A percentile compares a stretch with the other conserved stretches of the same genome.
Conservation (phyloP, 2,797 vertebrate genomes). For the Loriculus beryllinus region DNA sequence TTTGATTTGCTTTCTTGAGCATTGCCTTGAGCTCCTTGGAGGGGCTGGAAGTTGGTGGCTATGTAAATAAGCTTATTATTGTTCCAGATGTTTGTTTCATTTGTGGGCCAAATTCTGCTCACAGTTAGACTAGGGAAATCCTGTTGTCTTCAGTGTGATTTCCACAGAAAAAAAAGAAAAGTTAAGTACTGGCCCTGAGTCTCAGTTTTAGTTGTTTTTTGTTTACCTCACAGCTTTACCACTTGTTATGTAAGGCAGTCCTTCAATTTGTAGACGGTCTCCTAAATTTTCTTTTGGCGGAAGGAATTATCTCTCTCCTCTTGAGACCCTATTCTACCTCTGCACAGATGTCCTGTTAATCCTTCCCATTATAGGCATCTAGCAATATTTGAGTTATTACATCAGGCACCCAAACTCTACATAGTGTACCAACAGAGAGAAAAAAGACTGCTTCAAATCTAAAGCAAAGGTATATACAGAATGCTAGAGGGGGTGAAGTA, state of each 20-base stretch:
- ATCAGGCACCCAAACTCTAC: neutral
- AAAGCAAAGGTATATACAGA: neutral
- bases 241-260: neutral
- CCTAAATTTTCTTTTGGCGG: neutral
- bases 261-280: neutral
- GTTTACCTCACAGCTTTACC: neutral
- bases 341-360: neutral
- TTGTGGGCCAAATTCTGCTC: constrained; percentile 47
- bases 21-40: constrained; percentile 1
- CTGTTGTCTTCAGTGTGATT: constrained; percentile 2
- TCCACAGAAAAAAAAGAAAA: neutral
- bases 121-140: constrained; percentile 35
- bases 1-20: constrained; percentile 19
- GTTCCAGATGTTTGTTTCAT: constrained; percentile 58
- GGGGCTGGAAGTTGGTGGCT: constrained; percentile 30
- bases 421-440: neutral
- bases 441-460: neutral
- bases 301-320: neutral
- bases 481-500: neutral
- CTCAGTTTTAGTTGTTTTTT: neutral
- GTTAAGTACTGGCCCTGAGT: neutral
- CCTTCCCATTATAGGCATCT: neutral
- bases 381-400: neutral
- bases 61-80: constrained; percentile 54
- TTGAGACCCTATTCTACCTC: neutral